These are phyloP conservation scores for Rhabdornis inornatus DNA, from an alignment of 2,113 vertebrate species.

Conservation along the genomic window DNA sequence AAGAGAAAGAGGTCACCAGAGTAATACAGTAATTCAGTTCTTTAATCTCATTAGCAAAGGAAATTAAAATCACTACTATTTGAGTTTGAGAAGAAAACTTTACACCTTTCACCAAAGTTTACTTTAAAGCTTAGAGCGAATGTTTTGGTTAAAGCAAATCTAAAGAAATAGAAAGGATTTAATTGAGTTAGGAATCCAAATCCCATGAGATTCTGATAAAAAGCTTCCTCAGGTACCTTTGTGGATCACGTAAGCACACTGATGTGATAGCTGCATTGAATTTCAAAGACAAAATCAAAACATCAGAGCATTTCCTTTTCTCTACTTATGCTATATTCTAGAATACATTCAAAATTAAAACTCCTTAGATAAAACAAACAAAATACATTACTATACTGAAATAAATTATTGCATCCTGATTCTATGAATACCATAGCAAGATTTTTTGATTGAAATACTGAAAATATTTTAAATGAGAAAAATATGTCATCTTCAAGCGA, in stretches of 20 bases:
- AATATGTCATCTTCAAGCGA: not conserved
- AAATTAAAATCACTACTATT: slow-evolving; percentile 25
- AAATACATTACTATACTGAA: not conserved
- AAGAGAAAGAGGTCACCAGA: slow-evolving; percentile 15
- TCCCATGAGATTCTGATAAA: not conserved
- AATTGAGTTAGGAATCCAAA: slow-evolving; percentile 18
- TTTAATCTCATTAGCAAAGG: slow-evolving; percentile 46
- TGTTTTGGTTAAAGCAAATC: not conserved
- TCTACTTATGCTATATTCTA: not conserved
- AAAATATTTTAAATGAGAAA: not conserved
- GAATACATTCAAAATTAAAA: not conserved
- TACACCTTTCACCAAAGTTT: not conserved
- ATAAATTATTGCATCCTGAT: not conserved
- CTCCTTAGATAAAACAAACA: not conserved
- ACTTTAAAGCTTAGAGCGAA: slow-evolving; percentile 23
- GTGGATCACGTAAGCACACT: not conserved
- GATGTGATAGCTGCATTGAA: not conserved
- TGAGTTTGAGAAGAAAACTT: slow-evolving; percentile 32
- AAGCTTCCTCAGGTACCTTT: not conserved
- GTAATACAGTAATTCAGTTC: slow-evolving; percentile 6
- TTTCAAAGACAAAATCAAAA: slow-evolving; percentile 10
- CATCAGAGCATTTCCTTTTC: not conserved
- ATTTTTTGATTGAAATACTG: not conserved
- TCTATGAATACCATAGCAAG: not conserved
- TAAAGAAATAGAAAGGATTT: slow-evolving; percentile 13